phyloP scores from a whole-genome alignment of 2,888 invertebrate genomes.

The Tipula confusa region DNA sequence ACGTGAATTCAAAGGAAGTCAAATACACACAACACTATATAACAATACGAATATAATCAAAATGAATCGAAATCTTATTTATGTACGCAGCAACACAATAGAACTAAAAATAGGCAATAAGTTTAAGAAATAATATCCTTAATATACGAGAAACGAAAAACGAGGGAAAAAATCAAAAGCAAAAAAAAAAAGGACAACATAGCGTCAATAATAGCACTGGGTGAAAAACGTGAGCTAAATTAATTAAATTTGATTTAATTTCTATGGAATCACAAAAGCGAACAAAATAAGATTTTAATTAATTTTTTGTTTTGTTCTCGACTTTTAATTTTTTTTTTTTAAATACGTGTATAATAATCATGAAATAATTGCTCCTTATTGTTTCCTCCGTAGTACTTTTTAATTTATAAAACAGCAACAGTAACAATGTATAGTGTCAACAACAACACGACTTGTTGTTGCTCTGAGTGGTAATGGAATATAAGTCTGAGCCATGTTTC shows the following conservation, averaged over 20 bases:
- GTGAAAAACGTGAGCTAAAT: background rate
- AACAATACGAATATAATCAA: background rate
- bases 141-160: background rate
- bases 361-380: background rate
- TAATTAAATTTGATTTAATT: slow-evolving; percentile 15
- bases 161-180: background rate
- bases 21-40: too few species aligned
- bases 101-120: background rate
- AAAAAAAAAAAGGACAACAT: background rate
- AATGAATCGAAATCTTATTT: background rate
- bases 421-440: too few species aligned
- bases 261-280: background rate
- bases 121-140: background rate
- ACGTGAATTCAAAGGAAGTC: background rate
- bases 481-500: too few species aligned
- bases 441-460: too few species aligned
- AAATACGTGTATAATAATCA: background rate
- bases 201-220: background rate
- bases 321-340: too few species aligned
- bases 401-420: too few species aligned
- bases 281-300: background rate
- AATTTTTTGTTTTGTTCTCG: background rate
- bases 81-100: background rate
- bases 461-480: too few species aligned
- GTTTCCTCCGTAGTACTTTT: too few species aligned